Evolutionary conservation across 2,113 vertebrate genomes (phyloP), one percentile per base, ranked within the genome.

Genomic region (Phoenicopterus ruber): DNA sequence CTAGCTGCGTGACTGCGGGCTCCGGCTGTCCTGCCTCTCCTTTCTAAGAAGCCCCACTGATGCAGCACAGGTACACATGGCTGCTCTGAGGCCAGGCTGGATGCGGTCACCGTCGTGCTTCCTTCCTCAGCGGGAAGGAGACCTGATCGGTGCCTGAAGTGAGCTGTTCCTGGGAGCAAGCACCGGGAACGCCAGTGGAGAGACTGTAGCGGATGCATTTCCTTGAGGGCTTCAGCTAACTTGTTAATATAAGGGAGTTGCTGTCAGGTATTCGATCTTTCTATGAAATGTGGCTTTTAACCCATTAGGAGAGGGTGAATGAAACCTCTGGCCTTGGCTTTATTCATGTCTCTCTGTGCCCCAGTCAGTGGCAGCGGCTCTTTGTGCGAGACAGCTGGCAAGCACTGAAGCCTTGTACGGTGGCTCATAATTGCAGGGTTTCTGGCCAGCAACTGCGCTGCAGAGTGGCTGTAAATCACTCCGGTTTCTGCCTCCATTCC

Each of bases 391-490:
- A 22, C 42, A 28, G 86, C 77, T 46, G 24, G 31, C 0, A 2
- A 81, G 40, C 4, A 3, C 88, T 42, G 72, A 63, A 93, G 40
- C 86, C 55, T 44, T 21, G 47, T 74, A 18, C 1, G 1, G 42
- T 66, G 93, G 88, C 65, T 95, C 47, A 57, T 94, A 92, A 94
- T 89, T 80, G 82, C 93, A 78, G 92, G 67, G 66, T 55, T 96
- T 89, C 57, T 0, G 20, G 92, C 90, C 87, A 88, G 85, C 87
- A 38, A 28, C 62, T 3, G 10, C 0, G 62, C 91, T 93, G 87
- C 90, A 96, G 83, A 79, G 73, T 18, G 84, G 89, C 91, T 94
- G 91, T 96, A 97, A 97, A 97, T 96, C 93, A 96, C 59, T 74
- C 88, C 10, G 55, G 38, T 46, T 94, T 74, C 89, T 94, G 86